Conservation (phyloP, 2,888 invertebrate species). For the Drosophila paracracens region DNA sequence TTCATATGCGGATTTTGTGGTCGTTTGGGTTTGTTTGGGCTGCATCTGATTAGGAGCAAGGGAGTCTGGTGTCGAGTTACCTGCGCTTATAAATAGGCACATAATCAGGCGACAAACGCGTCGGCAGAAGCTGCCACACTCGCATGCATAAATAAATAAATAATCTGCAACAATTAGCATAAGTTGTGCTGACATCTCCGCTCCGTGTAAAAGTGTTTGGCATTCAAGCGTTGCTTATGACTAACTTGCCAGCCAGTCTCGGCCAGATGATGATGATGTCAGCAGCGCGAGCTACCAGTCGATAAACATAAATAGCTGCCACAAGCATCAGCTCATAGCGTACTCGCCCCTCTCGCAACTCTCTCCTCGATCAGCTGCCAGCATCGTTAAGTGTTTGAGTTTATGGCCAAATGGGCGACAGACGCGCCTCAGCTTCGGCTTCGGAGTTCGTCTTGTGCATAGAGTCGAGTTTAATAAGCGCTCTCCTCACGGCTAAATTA, state of each 20-base stretch:
- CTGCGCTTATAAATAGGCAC: constrained; percentile 77
- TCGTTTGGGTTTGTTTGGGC: constrained; percentile 35
- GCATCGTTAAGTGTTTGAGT: constrained; percentile 73
- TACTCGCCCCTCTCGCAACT: background rate
- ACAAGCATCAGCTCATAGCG: constrained; percentile 11
- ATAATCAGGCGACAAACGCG: constrained; percentile 78
- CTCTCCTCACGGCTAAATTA: constrained; percentile 76
- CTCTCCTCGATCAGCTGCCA: background rate
- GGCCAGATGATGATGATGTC: constrained; percentile 50
- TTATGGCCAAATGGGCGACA: constrained; percentile 74
- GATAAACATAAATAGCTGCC: constrained; percentile 76
- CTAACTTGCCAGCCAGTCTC: constrained; percentile 37
- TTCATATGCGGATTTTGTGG: constrained; percentile 65
- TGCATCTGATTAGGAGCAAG: constrained; percentile 74
- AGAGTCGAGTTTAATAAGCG: constrained; percentile 74
- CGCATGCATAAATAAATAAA: constrained; percentile 74
- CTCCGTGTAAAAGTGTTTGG: constrained; percentile 39
- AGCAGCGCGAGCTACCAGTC: constrained; percentile 66
- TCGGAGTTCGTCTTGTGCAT: constrained; percentile 3
- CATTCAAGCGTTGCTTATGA: constrained; percentile 56
- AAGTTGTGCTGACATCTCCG: constrained; percentile 65
- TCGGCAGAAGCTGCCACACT: constrained; percentile 21
- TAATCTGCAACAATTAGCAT: constrained; percentile 78
- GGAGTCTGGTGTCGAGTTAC: constrained; percentile 31
- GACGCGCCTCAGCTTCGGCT: constrained; percentile 44